Base-by-base conservation (phyloP, 1,140 invertebrate species). In the Euwallacea fornicatus region DNA sequence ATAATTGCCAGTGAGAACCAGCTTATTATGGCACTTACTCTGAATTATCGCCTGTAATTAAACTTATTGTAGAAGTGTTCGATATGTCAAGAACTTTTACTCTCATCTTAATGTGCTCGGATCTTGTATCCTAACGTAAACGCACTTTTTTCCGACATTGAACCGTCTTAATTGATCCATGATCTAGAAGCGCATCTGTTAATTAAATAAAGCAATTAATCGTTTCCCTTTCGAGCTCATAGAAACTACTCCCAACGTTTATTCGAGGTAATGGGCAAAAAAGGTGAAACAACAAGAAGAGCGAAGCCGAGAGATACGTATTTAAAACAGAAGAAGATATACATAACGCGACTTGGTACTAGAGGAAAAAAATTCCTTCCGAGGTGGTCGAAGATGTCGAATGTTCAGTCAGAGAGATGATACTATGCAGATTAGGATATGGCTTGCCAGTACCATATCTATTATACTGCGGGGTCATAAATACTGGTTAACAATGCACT, bases 181-280 rank as follows among this genome's bases (percentile, higher is more conserved):
- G 46, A 50, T 50, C 46, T 50, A 50, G 6, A 50, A 50, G 13
- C 46, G 46, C 46, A 50, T 50, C 46, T 50, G 46, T 50, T 50
- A 50, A 50, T 50, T 50, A 50, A 50, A 50, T 50, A 50, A 50
- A 50, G 46, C 46, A 50, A 50, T 50, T 50, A 50, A 50, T 50
- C 13, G 46, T 50, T 50, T 50, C 46, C 46, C 46, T 50, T 50
- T 50, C 46, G 46, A 50, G 46, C 46, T 50, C 46, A 50, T 50
- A 50, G 46, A 50, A 13, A 50, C 9, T 50, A 6, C 46, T 50
- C 46, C 46, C 46, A 50, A 50, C 46, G 46, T 10, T 50, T 33
- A 33, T 33, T 33, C 21, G 21, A 33, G 21, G 46, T 50, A 50
- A 50, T 50, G 9, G 46, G 46, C 46, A 50, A 50, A 50, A 50